These are phyloP conservation scores for Hemicentrotus pulcherrimus DNA, from an alignment of 35 echinoderm and acorn worm species.

Conservation along the genomic window DNA sequence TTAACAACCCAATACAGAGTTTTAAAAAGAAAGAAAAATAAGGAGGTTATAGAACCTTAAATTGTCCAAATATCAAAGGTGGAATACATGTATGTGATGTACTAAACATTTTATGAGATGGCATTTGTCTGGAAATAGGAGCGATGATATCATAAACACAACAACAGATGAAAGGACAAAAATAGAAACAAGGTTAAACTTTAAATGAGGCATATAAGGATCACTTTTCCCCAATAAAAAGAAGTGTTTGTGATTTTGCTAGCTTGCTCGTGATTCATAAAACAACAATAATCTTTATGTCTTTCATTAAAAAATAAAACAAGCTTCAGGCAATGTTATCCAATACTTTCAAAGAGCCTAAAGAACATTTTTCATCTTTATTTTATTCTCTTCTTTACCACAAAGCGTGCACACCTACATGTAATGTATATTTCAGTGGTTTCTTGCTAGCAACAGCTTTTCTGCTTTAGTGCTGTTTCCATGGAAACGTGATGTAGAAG, in stretches of 20 bases:
- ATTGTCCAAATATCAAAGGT: background rate
- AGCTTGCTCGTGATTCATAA: background rate
- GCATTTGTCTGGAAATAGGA: background rate
- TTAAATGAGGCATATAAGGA: too few species aligned
- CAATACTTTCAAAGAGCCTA: background rate
- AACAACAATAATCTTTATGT: background rate
- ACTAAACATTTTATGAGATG: background rate
- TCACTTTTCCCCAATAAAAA: too few species aligned
- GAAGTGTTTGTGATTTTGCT: too few species aligned
- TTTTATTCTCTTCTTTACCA: background rate
- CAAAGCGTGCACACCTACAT: background rate
- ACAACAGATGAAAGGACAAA: background rate
- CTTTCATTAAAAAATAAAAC: background rate
- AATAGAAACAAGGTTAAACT: background rate
- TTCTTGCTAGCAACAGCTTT: background rate
- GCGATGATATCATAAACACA: background rate
- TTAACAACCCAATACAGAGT: background rate
- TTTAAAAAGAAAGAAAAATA: background rate
- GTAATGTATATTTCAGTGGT: slow-evolving; percentile 12
- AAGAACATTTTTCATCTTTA: background rate
- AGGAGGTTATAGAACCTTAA: background rate
- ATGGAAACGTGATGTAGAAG: background rate
- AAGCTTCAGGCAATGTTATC: background rate
- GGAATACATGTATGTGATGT: background rate
- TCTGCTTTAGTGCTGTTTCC: background rate